Conservation (phyloP, 2,888 invertebrate genomes). For the Andrena camellia region DNA sequence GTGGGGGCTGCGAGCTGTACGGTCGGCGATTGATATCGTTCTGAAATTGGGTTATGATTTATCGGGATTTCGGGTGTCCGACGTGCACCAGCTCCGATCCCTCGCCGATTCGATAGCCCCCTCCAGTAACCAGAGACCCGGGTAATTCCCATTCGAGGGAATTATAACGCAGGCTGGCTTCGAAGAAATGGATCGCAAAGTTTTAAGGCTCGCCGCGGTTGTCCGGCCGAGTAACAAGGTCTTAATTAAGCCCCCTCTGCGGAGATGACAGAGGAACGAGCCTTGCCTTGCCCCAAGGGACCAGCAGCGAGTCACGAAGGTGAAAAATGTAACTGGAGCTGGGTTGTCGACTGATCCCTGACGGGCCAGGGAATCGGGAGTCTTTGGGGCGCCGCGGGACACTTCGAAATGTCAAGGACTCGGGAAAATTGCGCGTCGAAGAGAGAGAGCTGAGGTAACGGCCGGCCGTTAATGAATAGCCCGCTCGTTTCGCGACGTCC, state of each 20-base stretch:
- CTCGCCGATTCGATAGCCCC: constrained; percentile 56
- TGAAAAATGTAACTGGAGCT: constrained; percentile 34
- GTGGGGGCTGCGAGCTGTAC: constrained; percentile 32
- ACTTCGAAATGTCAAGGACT: constrained; percentile 65
- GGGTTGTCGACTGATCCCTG: constrained; percentile 45
- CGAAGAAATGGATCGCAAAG: too few relatives aligned
- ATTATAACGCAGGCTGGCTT: too few relatives aligned
- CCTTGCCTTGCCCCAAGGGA: too few relatives aligned
- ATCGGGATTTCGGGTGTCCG: constrained; percentile 69
- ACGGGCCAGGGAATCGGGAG: constrained; percentile 14
- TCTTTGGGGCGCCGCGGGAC: constrained; percentile 43
- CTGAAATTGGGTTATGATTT: constrained; percentile 80
- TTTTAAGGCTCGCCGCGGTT: too few relatives aligned
- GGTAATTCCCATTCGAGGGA: too few relatives aligned
- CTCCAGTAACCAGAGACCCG: too few relatives aligned
- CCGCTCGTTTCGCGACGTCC: constrained; percentile 58
- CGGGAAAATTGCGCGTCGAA: constrained; percentile 27
- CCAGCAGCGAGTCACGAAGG: too few relatives aligned
- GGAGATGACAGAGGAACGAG: too few relatives aligned
- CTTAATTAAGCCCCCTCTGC: too few relatives aligned
- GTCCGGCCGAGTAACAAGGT: too few relatives aligned
- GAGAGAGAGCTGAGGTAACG: constrained; percentile 5
- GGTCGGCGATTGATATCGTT: constrained; percentile 77
- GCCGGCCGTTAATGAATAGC: constrained; percentile 69
- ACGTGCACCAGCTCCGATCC: constrained; percentile 5